Evolutionary conservation across 2,888 invertebrate species (phyloP).

Genomic region (Polydesmus complanatus): DNA sequence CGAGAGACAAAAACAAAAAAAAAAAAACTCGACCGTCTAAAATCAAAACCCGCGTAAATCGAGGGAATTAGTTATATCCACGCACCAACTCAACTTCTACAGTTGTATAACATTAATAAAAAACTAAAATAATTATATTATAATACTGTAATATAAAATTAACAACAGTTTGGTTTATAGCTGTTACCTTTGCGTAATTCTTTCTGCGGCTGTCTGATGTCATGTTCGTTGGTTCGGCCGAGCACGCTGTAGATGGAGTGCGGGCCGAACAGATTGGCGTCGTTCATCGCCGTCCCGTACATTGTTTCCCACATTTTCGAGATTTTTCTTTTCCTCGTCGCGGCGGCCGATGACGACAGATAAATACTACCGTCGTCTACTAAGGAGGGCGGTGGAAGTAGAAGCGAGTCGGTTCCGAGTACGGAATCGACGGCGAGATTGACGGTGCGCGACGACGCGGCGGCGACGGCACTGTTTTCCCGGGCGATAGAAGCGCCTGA

Average conservation of each 20-base stretch:
- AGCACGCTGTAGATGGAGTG: conserved; percentile 1
- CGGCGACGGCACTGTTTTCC: background rate
- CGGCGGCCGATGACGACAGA: conserved; percentile 14
- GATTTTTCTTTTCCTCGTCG: conserved; percentile 17
- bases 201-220: conserved; percentile 19
- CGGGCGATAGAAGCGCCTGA: background rate
- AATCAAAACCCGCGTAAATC: too few species aligned
- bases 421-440: background rate
- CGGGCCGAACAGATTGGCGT: conserved; percentile 5
- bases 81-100: too few species aligned
- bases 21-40: too few species aligned
- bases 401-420: background rate
- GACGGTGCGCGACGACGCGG: background rate
- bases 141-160: too few species aligned
- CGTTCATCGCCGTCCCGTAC: conserved; percentile 13
- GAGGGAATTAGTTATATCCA: too few species aligned
- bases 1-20: too few species aligned
- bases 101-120: too few species aligned
- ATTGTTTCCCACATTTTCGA: conserved; percentile 20
- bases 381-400: background rate
- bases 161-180: too few species aligned
- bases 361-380: conserved; percentile 10
- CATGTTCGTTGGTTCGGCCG: conserved; percentile 12
- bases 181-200: conserved; percentile 17
- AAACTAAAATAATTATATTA: too few species aligned